A percentile compares a stretch with the other conserved stretches of the same genome.
These are phyloP conservation scores for Limulus polyphemus DNA, from an alignment of 2,888 invertebrate species.

Conservation along the genomic window DNA sequence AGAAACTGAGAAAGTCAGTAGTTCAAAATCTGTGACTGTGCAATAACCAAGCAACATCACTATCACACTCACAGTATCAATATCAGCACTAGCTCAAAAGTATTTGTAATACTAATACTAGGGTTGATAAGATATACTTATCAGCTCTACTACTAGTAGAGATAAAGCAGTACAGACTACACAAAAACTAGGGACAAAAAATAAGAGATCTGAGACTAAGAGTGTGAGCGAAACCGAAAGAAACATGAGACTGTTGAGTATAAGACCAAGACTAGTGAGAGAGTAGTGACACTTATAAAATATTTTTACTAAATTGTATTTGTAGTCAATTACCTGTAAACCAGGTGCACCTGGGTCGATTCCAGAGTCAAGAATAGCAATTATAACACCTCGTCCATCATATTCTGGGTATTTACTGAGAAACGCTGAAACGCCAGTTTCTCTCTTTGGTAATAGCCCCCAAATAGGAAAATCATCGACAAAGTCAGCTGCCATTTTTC, in stretches of 20 bases:
- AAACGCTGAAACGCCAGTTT: constrained; percentile 79
- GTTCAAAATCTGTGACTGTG: no score
- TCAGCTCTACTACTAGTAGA: no score
- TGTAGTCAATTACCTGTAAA: constrained; percentile 50
- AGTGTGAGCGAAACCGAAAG: background rate
- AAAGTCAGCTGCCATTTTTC: constrained; percentile 5
- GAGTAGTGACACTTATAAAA: background rate
- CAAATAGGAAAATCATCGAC: constrained; percentile 55
- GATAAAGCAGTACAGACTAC: no score
- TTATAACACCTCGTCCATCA: constrained; percentile 80
- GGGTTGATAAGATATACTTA: no score
- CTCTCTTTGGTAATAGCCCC: constrained; percentile 82
- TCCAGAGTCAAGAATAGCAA: constrained; percentile 95
- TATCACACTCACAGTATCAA: no score
- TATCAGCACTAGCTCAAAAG: no score
- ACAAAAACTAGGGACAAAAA: no score
- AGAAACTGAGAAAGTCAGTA: no score
- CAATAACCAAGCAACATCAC: no score
- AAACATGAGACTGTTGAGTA: background rate
- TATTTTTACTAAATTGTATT: background rate
- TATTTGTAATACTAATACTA: no score
- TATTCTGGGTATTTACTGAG: constrained; percentile 73
- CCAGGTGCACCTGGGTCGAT: constrained; percentile 94
- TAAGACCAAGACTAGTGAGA: background rate
- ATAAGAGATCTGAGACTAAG: no score